A percentile compares a stretch with the other conserved stretches of the same genome.
These are phyloP conservation scores for Meandrina meandrites DNA, from an alignment of 92 coral and sea anemone species.

Conservation along the genomic window DNA sequence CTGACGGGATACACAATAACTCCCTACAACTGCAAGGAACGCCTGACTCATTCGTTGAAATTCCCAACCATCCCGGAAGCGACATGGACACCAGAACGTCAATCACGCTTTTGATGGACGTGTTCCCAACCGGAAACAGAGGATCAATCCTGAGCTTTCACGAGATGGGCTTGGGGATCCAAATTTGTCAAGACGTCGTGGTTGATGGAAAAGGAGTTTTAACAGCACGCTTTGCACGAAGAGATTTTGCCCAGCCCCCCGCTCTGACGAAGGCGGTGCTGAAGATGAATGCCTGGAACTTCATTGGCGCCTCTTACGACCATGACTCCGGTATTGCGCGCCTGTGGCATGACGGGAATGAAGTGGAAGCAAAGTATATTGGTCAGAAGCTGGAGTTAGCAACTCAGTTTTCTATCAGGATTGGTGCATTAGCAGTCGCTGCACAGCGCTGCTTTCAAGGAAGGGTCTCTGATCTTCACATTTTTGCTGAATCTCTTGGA, in stretches of 20 bases:
- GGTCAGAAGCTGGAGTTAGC: conserved; percentile 65
- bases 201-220: conserved; percentile 54
- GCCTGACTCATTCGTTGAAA: conserved; percentile 65
- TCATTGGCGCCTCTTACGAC: conserved; percentile 76
- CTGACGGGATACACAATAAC: conserved; percentile 46
- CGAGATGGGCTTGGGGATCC: conserved; percentile 59
- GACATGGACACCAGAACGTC: conserved; percentile 66
- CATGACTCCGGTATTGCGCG: conserved; percentile 58
- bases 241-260: conserved; percentile 46
- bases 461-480: conserved; percentile 53
- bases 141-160: conserved; percentile 77
- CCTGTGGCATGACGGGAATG: conserved; percentile 82
- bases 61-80: conserved; percentile 56
- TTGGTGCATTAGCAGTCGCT: conserved; percentile 45
- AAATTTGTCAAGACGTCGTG: conserved; percentile 68
- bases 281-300: conserved; percentile 75
- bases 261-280: conserved; percentile 63
- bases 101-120: conserved; percentile 64
- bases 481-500: conserved; percentile 64
- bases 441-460: conserved; percentile 59
- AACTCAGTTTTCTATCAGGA: conserved; percentile 60
- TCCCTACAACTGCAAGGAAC: conserved; percentile 63
- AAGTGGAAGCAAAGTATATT: conserved; percentile 57
- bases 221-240: conserved; percentile 52
- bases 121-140: conserved; percentile 68